These are phyloP conservation scores for Epicauta chinensis DNA, from an alignment of 1,140 invertebrate species.

Conservation along the genomic window DNA sequence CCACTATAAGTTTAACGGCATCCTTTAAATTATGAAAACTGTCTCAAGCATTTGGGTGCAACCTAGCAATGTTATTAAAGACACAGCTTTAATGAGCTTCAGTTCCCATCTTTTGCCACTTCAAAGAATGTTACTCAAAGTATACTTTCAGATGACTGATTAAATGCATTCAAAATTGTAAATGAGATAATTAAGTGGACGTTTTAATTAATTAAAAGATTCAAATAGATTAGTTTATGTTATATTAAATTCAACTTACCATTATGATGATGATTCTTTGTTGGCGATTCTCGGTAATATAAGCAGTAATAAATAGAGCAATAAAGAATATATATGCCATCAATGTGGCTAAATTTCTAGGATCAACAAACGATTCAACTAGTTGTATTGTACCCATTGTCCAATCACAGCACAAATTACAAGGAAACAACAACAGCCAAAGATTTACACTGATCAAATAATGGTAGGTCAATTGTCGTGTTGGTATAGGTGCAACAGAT, in stretches of 20 bases:
- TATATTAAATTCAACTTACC: conserved; percentile 52
- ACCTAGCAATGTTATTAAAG: too few relatives aligned
- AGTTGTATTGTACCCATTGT: conserved; percentile 96
- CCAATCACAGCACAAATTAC: conserved; percentile 94
- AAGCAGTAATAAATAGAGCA: conserved; percentile 57
- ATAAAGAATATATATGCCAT: conserved; percentile 60
- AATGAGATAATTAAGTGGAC: too few relatives aligned
- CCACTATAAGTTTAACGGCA: too few relatives aligned
- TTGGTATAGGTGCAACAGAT: conserved; percentile 68
- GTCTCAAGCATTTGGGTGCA: too few relatives aligned
- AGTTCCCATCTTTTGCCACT: too few relatives aligned
- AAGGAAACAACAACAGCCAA: conserved; percentile 84
- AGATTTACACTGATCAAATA: conserved; percentile 87
- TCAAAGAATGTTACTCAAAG: too few relatives aligned
- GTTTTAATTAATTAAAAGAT: too few relatives aligned
- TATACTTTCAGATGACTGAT: too few relatives aligned
- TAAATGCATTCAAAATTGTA: too few relatives aligned
- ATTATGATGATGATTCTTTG: conserved; percentile 75
- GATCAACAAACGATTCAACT: conserved; percentile 70
- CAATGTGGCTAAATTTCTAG: conserved; percentile 79
- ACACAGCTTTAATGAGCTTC: too few relatives aligned
- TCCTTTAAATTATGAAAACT: too few relatives aligned
- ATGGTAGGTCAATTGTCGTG: conserved; percentile 86
- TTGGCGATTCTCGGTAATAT: conserved; percentile 57
- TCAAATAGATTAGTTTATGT: too few relatives aligned